A percentile compares a stretch with the other conserved stretches of the same genome.
Conservation (phyloP, 2,113 vertebrate species). For the Gorsachius goisagi region DNA sequence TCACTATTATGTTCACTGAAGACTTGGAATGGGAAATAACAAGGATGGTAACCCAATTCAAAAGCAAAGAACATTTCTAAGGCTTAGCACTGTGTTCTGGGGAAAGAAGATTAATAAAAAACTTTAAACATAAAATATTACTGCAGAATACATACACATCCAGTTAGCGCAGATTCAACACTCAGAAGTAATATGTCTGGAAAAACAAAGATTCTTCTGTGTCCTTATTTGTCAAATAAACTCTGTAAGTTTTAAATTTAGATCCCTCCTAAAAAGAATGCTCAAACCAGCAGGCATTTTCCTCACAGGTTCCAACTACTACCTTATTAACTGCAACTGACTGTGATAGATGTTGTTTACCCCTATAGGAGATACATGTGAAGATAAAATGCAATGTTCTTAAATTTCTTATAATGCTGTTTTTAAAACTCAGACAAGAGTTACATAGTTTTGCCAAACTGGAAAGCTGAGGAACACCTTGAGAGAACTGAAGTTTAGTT, state of each 20-base stretch:
- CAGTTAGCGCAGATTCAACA: background rate
- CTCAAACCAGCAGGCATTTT: background rate
- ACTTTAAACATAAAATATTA: background rate
- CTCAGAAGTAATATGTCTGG: background rate
- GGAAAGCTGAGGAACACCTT: background rate
- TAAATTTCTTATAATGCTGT: background rate
- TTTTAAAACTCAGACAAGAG: background rate
- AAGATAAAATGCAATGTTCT: background rate
- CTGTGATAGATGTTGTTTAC: background rate
- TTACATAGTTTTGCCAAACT: background rate
- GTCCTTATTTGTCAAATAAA: background rate
- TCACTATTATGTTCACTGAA: background rate
- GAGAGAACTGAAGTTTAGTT: background rate
- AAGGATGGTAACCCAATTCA: background rate
- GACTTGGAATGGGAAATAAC: background rate
- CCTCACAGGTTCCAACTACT: background rate
- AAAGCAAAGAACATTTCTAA: background rate
- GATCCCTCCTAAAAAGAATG: background rate
- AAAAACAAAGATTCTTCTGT: background rate
- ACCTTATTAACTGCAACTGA: background rate
- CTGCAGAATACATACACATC: background rate
- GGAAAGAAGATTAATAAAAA: background rate
- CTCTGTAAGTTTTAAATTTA: background rate
- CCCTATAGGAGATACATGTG: background rate
- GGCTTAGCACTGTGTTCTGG: background rate